Base-by-base conservation (phyloP, 2,113 vertebrate genomes). In the Nicator chloris region DNA sequence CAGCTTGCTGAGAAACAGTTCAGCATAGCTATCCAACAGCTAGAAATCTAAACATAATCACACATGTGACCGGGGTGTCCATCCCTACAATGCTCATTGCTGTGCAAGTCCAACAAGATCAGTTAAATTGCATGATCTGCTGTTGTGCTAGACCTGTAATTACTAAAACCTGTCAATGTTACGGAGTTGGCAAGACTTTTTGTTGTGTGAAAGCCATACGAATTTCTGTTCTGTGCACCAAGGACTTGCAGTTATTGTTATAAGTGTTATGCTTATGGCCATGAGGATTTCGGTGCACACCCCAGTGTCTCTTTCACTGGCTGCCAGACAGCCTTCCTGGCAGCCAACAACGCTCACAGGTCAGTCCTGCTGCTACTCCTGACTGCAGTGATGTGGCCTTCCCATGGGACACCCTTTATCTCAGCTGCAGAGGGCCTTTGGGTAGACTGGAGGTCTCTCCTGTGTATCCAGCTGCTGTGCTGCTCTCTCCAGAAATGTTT, bases 201-300 rank as follows among this genome's bases (percentile, higher is more conserved):
- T 49, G 5, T 4, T 3, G 3, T 20, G 9, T 24, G 20, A 45
- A 21, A 63, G 7, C 45, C 45, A 4, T 27, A 13, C 0, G 0
- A 8, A 64, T 77, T 91, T 82, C 45, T 21, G 3, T 80, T 82
- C 60, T 66, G 42, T 35, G 17, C 31, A 3, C 13, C 37, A 23
- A 61, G 28, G 22, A 50, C 72, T 53, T 69, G 16, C 33, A 24
- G 22, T 37, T n/a, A n/a, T n/a, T n/a, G n/a, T n/a, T n/a, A n/a
- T n/a, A n/a, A n/a, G 13, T 27, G 2, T 73, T 54, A 5, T 9
- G 3, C 33, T n/a, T 44, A 8, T 12, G 51, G 40, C 53, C 26
- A 8, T 13, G 26, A 30, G 37, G 12, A 47, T 81, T 57, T 70
- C 50, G 44, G 31, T 27, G 24, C 15, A 16, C 18, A 60, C 42